Evolutionary conservation across 2,113 vertebrate species (phyloP), one percentile per base, ranked within the genome.

Genomic region (Numida meleagris): DNA sequence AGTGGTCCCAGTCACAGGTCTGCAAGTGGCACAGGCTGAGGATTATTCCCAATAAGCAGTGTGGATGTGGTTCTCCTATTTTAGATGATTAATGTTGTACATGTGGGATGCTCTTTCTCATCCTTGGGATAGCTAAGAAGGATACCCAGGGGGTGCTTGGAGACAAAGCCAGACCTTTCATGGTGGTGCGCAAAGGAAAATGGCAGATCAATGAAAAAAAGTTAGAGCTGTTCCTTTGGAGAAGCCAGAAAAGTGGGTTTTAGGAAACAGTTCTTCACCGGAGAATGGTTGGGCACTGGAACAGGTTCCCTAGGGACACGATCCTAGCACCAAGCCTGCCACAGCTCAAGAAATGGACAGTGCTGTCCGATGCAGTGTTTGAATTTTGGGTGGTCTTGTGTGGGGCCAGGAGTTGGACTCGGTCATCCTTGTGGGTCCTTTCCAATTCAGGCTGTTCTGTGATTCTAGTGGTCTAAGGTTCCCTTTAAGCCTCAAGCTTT

Each of bases 401-500:
- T 12, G 31, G 53, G 53, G 31, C 53, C 53, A 33, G 29, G 53
- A 55, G 17, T 33, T 57, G 53, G 31, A 19, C 53, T 57, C 17
- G 10, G 31, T 57, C 29, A 57, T 57, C 17, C 53, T 33, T 33
- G 53, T 33, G 31, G 31, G 53, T 57, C 31, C 53, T 33, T 57
- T 57, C 53, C 31, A 57, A 57, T 17, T 33, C 53, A 19, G 53
- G 31, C 53, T 33, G 33, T 57, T 57, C 31, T 57, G 31, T 57
- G 53, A 33, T 57, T 33, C 31, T 57, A 90, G 21, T 82, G 88
- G 94, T 81, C 86, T 77, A 33, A 95, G 86, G 61, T 57, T 94
- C 82, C 51, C 83, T 96, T 96, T 96, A 88, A 94, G 63, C 48
- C 76, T 88, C 20, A 58, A 85, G 75, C 53, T 88, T 89, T 82